Conservation (phyloP, 2,888 invertebrate species). For the Eledone cirrhosa region DNA sequence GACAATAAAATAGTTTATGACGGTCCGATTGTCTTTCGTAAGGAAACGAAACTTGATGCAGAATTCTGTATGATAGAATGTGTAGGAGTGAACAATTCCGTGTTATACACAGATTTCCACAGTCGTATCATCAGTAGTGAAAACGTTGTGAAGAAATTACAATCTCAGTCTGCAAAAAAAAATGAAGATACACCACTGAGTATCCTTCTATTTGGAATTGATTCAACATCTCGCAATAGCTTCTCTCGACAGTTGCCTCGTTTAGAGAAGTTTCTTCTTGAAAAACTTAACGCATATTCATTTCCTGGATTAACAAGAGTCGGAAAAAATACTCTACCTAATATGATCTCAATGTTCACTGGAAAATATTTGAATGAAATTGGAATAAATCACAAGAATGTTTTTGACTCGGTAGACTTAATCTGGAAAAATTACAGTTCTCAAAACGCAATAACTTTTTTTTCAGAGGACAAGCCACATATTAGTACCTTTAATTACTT, state of each 20-base stretch:
- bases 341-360: neutral
- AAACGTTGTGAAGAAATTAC: neutral
- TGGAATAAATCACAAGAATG: neutral
- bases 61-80: neutral
- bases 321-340: neutral
- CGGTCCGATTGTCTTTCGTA: neutral
- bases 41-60: neutral
- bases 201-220: neutral
- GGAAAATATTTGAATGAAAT: neutral
- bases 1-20: neutral
- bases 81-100: neutral
- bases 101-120: neutral
- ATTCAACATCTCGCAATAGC: neutral
- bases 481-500: neutral
- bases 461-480: neutral
- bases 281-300: neutral
- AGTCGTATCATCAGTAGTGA: neutral
- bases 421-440: conserved; percentile 9
- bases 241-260: neutral
- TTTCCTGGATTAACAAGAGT: neutral
- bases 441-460: neutral
- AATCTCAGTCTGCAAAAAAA: too few relatives aligned
- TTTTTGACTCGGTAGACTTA: neutral
- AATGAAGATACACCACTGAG: neutral
- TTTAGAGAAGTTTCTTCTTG: neutral